Evolutionary conservation across 2,797 vertebrate species (phyloP).

Genomic region (Enteromius viviparus): DNA sequence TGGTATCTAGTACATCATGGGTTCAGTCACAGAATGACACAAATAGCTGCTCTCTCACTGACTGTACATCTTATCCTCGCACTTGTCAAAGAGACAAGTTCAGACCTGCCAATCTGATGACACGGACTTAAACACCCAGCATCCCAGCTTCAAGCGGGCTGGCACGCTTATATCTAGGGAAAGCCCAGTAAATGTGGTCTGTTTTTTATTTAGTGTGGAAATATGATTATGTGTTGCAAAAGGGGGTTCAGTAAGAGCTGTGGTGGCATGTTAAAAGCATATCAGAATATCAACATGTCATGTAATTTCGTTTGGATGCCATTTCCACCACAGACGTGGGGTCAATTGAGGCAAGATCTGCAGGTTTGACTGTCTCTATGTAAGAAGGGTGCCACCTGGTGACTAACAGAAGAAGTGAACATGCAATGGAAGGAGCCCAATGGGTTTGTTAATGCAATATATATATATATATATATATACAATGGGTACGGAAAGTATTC

Average conservation of each 20-base stretch:
- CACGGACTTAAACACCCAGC: background rate
- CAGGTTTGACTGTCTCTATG: slow-evolving; percentile 6
- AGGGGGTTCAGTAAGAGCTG: slow-evolving; percentile 1
- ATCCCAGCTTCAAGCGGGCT: background rate
- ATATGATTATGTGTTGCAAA: slow-evolving; percentile 23
- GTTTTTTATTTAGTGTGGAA: slow-evolving; percentile 25
- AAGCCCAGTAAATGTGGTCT: slow-evolving; percentile 24
- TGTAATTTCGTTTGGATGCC: slow-evolving; percentile 21
- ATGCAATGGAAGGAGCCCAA: background rate
- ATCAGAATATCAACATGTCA: slow-evolving; percentile 38
- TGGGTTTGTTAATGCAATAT: background rate
- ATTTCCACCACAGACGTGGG: background rate
- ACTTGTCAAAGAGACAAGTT: slow-evolving; percentile 24
- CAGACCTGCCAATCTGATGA: slow-evolving; percentile 28
- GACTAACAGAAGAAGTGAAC: slow-evolving; percentile 22
- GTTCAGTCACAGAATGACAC: slow-evolving; percentile 21
- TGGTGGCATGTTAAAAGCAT: slow-evolving; percentile 36
- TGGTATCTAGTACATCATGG: slow-evolving; percentile 3
- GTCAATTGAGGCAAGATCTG: slow-evolving; percentile 40
- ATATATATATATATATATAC: too few species aligned
- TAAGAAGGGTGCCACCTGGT: slow-evolving; percentile 51
- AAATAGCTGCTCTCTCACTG: slow-evolving; percentile 31
- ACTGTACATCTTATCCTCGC: slow-evolving; percentile 17
- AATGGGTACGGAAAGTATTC: too few species aligned
- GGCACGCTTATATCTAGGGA: slow-evolving; percentile 3